phyloP scores from a whole-genome alignment of 2,113 vertebrate species.

The Etheostoma cragini region DNA sequence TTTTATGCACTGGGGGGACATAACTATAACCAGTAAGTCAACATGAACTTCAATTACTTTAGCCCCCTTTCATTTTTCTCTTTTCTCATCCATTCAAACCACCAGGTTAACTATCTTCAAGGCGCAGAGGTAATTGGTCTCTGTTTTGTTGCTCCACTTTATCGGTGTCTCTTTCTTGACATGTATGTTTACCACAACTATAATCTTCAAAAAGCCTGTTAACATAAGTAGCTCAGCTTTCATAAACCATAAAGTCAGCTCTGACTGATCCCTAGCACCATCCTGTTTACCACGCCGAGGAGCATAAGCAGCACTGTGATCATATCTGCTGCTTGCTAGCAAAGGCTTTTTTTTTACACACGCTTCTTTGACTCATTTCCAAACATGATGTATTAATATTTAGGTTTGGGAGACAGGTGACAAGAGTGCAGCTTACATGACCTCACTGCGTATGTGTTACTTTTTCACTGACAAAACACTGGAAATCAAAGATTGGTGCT shows the following conservation, averaged over 20 bases:
- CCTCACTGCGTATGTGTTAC: conserved; percentile 35
- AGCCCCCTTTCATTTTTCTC: conserved; percentile 22
- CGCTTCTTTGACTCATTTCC: conserved; percentile 66
- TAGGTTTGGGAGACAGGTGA: conserved; percentile 73
- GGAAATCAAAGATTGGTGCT: conserved; percentile 72
- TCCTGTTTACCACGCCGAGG: conserved; percentile 83
- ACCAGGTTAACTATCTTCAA: conserved; percentile 71
- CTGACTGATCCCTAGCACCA: conserved; percentile 81
- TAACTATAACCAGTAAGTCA: conserved; percentile 49
- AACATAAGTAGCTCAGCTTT: conserved; percentile 86
- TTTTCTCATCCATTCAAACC: conserved; percentile 51
- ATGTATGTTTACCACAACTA: conserved; percentile 83
- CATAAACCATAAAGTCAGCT: conserved; percentile 85
- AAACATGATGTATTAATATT: conserved; percentile 82
- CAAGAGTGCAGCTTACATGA: conserved; percentile 66
- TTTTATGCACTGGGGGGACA: conserved; percentile 45
- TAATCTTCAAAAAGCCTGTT: conserved; percentile 87
- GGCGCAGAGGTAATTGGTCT: conserved; percentile 73
- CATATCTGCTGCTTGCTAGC: conserved; percentile 72
- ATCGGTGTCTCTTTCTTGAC: conserved; percentile 77
- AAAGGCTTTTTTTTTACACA: conserved; percentile 64
- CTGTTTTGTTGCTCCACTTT: conserved; percentile 69
- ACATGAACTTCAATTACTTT: conserved; percentile 68
- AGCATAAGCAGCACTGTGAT: conserved; percentile 79
- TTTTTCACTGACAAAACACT: conserved; percentile 65